Percentiles rank a stretch among this genome's conserved stretches.
Evolutionary conservation across 2,113 vertebrate species (phyloP).

Genomic region (Herpetotheres cachinnans): DNA sequence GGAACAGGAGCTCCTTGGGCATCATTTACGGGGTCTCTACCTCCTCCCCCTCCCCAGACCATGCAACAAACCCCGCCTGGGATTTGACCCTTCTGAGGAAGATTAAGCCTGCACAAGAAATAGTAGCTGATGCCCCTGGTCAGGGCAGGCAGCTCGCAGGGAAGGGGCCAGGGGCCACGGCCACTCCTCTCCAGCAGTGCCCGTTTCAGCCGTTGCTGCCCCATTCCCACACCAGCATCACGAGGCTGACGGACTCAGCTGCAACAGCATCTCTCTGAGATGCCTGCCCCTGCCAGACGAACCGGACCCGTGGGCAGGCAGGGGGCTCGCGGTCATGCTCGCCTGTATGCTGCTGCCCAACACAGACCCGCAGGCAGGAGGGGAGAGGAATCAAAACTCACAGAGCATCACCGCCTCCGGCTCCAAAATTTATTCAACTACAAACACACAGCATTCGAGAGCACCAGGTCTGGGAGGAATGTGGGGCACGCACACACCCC

Average conservation of each 20-base stretch:
- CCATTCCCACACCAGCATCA: rapidly evolving
- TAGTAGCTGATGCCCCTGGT: too few species aligned
- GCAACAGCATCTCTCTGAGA: neutral
- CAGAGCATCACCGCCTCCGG: neutral
- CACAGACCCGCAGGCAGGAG: rapidly evolving
- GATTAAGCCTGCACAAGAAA: neutral
- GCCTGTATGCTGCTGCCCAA: neutral
- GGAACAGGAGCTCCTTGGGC: neutral
- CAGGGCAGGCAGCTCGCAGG: rapidly evolving
- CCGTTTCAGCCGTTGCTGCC: neutral
- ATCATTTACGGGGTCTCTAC: rapidly evolving
- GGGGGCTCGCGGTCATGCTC: rapidly evolving
- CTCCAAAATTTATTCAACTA: slow-evolving; percentile 3
- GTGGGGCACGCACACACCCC: neutral
- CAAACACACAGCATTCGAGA: neutral
- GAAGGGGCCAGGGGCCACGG: neutral
- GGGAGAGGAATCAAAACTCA: neutral
- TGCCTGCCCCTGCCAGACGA: neutral
- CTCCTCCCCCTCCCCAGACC: neutral
- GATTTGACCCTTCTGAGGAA: too few species aligned
- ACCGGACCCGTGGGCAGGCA: neutral
- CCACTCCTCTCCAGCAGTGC: neutral
- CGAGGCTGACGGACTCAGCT: rapidly evolving
- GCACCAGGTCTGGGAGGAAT: neutral
- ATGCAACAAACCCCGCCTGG: rapidly evolving